Base-by-base conservation (phyloP, 2,888 invertebrate genomes). In the Hoplodrina blanda region DNA sequence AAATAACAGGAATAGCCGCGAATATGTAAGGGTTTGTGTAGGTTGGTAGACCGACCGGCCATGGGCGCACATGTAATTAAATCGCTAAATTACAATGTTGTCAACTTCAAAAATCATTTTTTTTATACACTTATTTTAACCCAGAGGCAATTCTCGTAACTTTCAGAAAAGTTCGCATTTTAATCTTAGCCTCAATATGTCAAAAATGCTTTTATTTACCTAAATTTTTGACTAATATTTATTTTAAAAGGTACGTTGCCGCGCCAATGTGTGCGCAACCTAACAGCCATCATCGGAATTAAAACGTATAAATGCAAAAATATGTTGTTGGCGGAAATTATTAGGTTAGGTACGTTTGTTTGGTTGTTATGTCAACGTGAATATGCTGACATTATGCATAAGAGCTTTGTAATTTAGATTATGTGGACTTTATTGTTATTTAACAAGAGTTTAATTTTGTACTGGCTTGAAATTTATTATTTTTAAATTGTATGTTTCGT, bases 1-100 rank as follows among this genome's bases (percentile, higher is more conserved):
- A 79, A 85, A 83, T 83, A 81, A 89, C 87, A 76, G 64, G 69
- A 67, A 73, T 81, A 67, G 62, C 70, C 56, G 11, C 57, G 30
- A 37, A 55, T 62, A 61, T 33, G 44, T 80, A 62, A 71, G 44
- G 78, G 70, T 44, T 56, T 7, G 59, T 41, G 6, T 54, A 61
- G 8, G 57, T 7, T 46, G 37, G 15, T 7, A 37, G 6, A 6
- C n/a, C 17, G n/a, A 11, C 10, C 2, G 3, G 1, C 1, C 4
- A 2, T 0, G 2, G 0, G 41, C 13, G 4, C 13, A 41, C 13
- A 41, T 11, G 41, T 41, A 41, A 41, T 41, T 41, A 13, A 13
- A 2, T 8, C 8, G 37, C 37, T 8, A 37, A 8, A 37, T 37
- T 37, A 41, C 41, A 13, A 11, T 41, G 3, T 41, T 41, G 11